Base-by-base conservation (phyloP, 2,797 vertebrate species). In the Hypotaenidia philippensis region DNA sequence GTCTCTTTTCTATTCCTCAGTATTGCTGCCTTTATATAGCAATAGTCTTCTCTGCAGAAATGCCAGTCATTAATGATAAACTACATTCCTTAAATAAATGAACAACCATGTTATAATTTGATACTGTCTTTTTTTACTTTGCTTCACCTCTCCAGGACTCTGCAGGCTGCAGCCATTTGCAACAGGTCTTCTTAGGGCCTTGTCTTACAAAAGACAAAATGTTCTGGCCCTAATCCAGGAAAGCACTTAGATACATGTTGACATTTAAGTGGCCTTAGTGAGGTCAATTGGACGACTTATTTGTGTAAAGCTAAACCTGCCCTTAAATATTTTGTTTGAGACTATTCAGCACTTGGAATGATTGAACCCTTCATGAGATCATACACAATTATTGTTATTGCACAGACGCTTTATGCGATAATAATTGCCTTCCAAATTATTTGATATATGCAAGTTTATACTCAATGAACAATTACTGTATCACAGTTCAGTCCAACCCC, bases 221-320 rank as follows among this genome's bases (percentile, higher is more conserved):
- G 49, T 96, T 86, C 94, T 96, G 95, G 95, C 94, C n/a, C 47
- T 83, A 27, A 72, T 86, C 95, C 95, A 97, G 95, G 89, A 96
- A 96, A 96, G 92, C 94, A 97, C 94, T 97, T 96, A 96, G 94
- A 91, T 91, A 86, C 87, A 92, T 96, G 96, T 94, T 97, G 94
- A 97, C 95, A 93, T 96, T 95, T 90, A 95, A 96, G 92, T 86
- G 94, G 91, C 91, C 93, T 81, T 92, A 83, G 79, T 66, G 89
- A 96, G 95, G 94, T 96, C 96, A 93, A 86, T 88, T 83, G 91
- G 87, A 75, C 91, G 83, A 92, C 91, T 91, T 90, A 89, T 32
- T 94, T 79, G 76, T 92, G 89, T 91, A 91, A 96, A 91, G 70
- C 80, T 93, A 95, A 97, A 91, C 65, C 82, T 56, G 49, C 27